phyloP scores from a whole-genome alignment of 2,113 vertebrate species.

The Mustelus asterias region DNA sequence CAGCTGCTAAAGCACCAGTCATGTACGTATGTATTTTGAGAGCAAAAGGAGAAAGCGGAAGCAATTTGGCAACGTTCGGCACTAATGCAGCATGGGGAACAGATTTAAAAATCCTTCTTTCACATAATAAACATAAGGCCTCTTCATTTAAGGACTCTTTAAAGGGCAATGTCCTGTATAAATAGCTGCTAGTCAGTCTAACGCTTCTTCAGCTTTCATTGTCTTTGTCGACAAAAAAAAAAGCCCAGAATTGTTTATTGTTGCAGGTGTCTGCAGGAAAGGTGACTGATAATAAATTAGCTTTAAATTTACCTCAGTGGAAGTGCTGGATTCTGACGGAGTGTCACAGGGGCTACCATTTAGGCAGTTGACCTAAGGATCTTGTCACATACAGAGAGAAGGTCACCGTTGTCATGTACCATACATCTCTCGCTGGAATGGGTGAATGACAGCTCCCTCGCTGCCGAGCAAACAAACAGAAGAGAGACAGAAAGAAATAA shows the following conservation, averaged over 20 bases:
- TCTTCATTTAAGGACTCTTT: background rate
- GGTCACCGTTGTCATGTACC: conserved; percentile 62
- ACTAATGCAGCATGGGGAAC: background rate
- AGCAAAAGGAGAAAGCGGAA: conserved; percentile 56
- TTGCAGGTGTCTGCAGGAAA: conserved; percentile 66
- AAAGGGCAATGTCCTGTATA: background rate
- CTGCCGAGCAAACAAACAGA: conserved; percentile 56
- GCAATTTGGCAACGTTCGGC: conserved; percentile 57
- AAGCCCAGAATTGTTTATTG: conserved; percentile 62
- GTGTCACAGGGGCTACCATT: conserved; percentile 64
- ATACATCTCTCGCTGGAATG: conserved; percentile 59
- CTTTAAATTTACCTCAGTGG: conserved; percentile 59
- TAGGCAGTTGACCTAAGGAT: conserved; percentile 67
- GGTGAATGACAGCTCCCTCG: conserved; percentile 56
- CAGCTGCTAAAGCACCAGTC: conserved; percentile 62
- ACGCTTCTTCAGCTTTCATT: too few relatives aligned
- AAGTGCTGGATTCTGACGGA: conserved; percentile 56
- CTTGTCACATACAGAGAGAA: conserved; percentile 67
- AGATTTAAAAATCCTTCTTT: background rate
- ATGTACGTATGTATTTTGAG: conserved; percentile 71
- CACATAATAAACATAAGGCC: background rate
- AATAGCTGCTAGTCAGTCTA: background rate
- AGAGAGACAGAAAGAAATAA: conserved; percentile 42
- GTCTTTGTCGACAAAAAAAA: background rate
- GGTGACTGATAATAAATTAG: conserved; percentile 75